Base-by-base conservation (phyloP, 2,888 invertebrate genomes). In the Andrena fulva region DNA sequence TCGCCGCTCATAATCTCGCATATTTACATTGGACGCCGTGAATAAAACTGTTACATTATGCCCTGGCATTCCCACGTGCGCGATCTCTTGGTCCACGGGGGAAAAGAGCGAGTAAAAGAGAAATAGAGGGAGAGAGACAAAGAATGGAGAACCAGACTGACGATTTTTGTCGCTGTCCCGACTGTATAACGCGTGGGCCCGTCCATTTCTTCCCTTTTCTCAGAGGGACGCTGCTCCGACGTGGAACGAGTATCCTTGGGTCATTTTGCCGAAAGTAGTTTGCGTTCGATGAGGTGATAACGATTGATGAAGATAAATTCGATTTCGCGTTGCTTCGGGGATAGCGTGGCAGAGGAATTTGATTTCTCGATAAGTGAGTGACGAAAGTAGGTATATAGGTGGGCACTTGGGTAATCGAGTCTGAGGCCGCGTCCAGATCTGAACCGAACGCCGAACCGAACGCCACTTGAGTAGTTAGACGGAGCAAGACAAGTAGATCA, bases 41-140 rank as follows among this genome's bases (percentile, higher is more conserved):
- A 92, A 92, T 93, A 93, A 93, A 93, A 93, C 89, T 91, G 91
- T 92, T 92, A 93, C 88, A 89, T 93, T 93, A 93, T 93, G 93
- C 87, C 83, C 87, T 73, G 86, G 79, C 66, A 75, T 85, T 88
- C 82, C 80, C 84, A 84, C 82, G 80, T 83, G 85, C 79, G 75
- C 77, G 80, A 84, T 75, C 74, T 33, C 71, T 59, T 31, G 64
- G 31, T 27, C 12, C 7, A 8, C 29, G 59, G n/a, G 10, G 62
- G 42, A 20, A 50, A 24, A 16, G 31, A 71, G 20, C 1, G 4
- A 42, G 1, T 42, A 42, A 42, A 16, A 27, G 62, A 31, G 20
- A 56, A n/a, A 16, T n/a, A 71, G 35, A 42, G 29, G 35, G 62
- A 31, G 42, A 33, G 31, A 33, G 64, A 29, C n/a, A 31, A 35